Evolutionary conservation across 2,113 vertebrate species (phyloP), one percentile per base, ranked within the genome.

Genomic region (Pygoscelis antarcticus): DNA sequence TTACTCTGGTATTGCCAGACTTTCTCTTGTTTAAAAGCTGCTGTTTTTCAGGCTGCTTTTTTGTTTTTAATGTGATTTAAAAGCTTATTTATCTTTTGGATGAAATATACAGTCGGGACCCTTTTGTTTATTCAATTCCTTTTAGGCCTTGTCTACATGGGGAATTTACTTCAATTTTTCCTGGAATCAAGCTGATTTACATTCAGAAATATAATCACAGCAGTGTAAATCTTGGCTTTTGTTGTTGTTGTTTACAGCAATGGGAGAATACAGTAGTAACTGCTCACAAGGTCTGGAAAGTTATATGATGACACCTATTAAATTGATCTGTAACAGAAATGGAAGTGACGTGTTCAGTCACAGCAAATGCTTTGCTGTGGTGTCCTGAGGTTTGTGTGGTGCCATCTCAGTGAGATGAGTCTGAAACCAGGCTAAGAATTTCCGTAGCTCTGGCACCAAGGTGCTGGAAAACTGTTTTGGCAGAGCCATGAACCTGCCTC

Each of bases 61-160:
- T 62, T 81, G 29, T 34, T n/a, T 47, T 14, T 83, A 83, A 85
- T 85, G 61, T 71, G 61, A 89, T 94, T 90, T 92, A 84, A 92
- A 95, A 90, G 47, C 72, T 96, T 93, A 91, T 89, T 96, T 96
- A 72, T 92, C 68, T 94, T 92, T 87, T 89, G 66, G 81, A 83
- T 87, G 60, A 87, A 94, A 90, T 76, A 83, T 22, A 58, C 52
- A 69, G 38, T 76, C 3, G 11, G 25, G 54, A 90, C 69, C 19
- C 65, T 89, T 84, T 86, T 72, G 89, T 92, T 96, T 85, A 87
- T 94, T 85, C 74, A 89, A 9, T 87, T 93, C 69, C 77, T 86
- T 92, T 79, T 82, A 91, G 83, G 25, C 64, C 55, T 94, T 90
- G 55, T 81, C 40, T 96, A 38, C n/a, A 27, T 18, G 22, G 66